phyloP scores from a whole-genome alignment of 2,797 vertebrate genomes.

The Okamejei kenojei region DNA sequence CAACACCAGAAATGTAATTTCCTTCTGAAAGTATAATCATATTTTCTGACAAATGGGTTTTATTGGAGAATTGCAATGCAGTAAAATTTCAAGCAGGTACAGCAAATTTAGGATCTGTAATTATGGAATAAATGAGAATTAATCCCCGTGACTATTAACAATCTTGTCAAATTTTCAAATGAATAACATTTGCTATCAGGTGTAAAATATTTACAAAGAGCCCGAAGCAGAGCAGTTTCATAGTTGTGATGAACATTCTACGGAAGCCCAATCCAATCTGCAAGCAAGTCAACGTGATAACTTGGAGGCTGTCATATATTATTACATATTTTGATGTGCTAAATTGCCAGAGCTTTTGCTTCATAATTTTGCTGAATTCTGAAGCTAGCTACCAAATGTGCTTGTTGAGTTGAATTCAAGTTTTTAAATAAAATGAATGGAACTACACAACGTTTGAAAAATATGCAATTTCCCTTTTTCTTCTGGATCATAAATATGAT shows the following conservation, averaged over 20 bases:
- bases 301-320: constrained; percentile 4
- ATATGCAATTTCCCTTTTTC: neutral
- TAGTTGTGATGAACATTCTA: neutral
- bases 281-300: neutral
- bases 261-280: neutral
- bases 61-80: neutral
- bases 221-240: constrained; percentile 7
- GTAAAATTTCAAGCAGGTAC: constrained; percentile 10
- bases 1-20: neutral
- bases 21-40: neutral
- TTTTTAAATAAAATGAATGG: neutral
- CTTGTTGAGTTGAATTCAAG: neutral
- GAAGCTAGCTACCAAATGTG: neutral
- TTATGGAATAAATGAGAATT: constrained; percentile 9
- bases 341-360: neutral
- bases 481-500: neutral
- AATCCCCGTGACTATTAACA: neutral
- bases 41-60: constrained; percentile 30
- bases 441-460: neutral
- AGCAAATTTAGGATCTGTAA: neutral
- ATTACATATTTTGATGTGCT: constrained; percentile 26
- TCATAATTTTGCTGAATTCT: neutral
- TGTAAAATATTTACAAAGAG: neutral
- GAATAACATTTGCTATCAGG: neutral
- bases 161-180: constrained; percentile 6